Base-by-base conservation (phyloP, 2,888 invertebrate genomes). In the Watsonalla binaria region DNA sequence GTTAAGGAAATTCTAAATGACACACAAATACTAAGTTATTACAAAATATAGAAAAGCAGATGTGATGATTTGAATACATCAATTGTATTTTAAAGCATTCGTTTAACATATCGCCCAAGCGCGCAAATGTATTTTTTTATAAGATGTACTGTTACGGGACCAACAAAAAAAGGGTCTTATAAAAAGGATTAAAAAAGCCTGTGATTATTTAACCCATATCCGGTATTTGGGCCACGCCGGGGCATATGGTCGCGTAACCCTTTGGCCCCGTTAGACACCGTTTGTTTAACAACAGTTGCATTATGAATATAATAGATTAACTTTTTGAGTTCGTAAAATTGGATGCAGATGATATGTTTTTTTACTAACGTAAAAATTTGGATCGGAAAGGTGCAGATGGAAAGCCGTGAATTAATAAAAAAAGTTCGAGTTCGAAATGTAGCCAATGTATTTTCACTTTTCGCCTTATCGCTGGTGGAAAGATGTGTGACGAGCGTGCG, bases 161-260 rank as follows among this genome's bases (percentile, higher is more conserved):
- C 75, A 68, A 84, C 81, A 82, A 85, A 81, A 76, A 82, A 82
- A 80, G 78, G 81, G 77, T 81, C 82, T 83, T 78, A 82, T 82
- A 74, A 73, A 78, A 65, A 82, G 80, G 82, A 80, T 75, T 70
- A 76, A 84, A 85, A 86, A 86, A 72, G 61, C 69, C 82, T 73
- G 80, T 88, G 90, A 90, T 90, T 90, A 86, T 74, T 86, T 90
- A 90, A 90, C 89, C 90, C 84, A 86, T 87, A 90, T 90, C 90
- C 90, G 86, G 79, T 76, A 72, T 72, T 76, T 72, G 74, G 78
- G 76, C 68, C 70, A 64, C 59, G 59, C 56, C 67, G 63, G 60
- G 67, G 72, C 90, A 88, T 86, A 86, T 89, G 88, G 82, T 76
- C 79, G 59, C 74, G 67, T 88, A 90, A 90, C 90, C 90, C 90